Evolutionary conservation across 2,113 vertebrate species (phyloP).

Genomic region (Ptyas mucosa): DNA sequence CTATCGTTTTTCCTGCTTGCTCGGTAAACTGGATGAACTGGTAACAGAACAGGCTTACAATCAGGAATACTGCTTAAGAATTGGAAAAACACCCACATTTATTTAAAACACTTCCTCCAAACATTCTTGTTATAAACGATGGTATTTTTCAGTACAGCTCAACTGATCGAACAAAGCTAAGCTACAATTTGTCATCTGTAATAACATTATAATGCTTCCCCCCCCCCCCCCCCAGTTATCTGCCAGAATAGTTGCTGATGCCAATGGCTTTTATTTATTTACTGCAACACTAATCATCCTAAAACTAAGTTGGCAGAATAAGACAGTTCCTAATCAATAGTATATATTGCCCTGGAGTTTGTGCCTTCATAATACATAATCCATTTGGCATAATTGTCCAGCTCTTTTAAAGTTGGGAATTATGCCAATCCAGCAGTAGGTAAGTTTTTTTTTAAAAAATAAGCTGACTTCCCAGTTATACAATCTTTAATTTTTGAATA

Average conservation of each 20-base stretch:
- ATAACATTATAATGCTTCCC: neutral
- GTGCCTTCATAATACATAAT: neutral
- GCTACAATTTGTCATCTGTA: neutral
- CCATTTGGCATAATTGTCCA: neutral
- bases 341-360: neutral
- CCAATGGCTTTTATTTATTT: constrained; percentile 27
- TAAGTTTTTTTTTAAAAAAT: neutral
- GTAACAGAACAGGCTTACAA: neutral
- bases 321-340: constrained; percentile 7
- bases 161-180: neutral
- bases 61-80: neutral
- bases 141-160: neutral
- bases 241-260: constrained; percentile 11
- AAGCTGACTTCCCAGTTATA: neutral
- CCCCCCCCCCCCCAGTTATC: neutral
- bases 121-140: neutral
- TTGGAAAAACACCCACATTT: neutral
- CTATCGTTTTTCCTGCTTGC: neutral
- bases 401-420: neutral
- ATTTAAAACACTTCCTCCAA: neutral
- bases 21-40: neutral
- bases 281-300: constrained; percentile 17
- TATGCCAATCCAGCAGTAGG: neutral
- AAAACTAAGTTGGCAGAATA: constrained; percentile 17
- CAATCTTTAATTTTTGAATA: neutral